Evolutionary conservation across 2,888 invertebrate species (phyloP), one percentile per base, ranked within the genome.

Genomic region (Drosophila aldrichi): DNA sequence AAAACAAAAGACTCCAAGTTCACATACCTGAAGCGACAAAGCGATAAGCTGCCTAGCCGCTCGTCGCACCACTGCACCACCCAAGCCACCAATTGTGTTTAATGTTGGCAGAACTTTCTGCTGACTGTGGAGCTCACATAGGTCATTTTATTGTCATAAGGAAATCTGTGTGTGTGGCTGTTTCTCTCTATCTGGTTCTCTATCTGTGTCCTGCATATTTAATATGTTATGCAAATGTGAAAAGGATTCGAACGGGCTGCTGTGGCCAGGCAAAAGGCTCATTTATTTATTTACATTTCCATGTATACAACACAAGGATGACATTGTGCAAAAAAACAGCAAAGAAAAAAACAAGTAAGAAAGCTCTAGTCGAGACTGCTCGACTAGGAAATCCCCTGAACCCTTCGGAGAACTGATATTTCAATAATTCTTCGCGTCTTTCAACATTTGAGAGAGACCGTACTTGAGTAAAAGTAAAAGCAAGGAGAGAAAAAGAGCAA

Each of bases 201-300:
- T 25, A 25, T 25, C 10, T 77, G 77, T 70, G 80, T 70, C 64
- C 57, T 67, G 89, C 85, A 89, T 90, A 87, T 84, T 81, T 87
- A 90, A 87, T 90, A 84, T 81, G 55, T 72, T 90, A 90, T 90
- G 88, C 89, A 87, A 87, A 87, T 87, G 66, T 62, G 59, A 62
- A 61, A 43, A 67, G 66, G 69, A 49, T 60, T 54, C 63, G 57
- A 75, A 74, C 59, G 46, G 69, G 70, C 56, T 54, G 51, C 72
- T 70, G 43, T 38, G 58, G 49, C 56, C 58, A 48, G 43, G 66
- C 48, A 55, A 82, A 89, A 79, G 86, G 88, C 86, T 88, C 88
- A 72, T 74, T 68, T 84, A 73, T 82, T 89, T 75, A 81, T 85
- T 71, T 80, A 77, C 72, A 71, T 77, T 71, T 77, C 40, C 41